phyloP scores from a whole-genome alignment of 2,797 vertebrate species.

The Neosilurus hyrtlii region DNA sequence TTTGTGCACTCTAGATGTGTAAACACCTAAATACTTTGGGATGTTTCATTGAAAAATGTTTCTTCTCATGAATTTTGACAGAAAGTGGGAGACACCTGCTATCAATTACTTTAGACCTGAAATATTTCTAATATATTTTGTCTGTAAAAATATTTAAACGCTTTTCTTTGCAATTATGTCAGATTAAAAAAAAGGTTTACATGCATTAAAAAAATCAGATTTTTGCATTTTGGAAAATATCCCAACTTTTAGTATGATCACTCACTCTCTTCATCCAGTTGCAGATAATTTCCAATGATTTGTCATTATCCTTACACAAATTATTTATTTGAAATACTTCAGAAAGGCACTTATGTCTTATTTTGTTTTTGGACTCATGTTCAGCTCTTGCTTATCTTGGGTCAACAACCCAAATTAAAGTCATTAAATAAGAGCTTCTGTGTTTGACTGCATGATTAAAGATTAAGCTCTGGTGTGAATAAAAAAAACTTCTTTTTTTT shows the following conservation, averaged over 20 bases:
- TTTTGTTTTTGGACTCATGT: neutral
- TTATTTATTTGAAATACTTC: neutral
- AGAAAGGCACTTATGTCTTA: neutral
- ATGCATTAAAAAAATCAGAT: too few species aligned
- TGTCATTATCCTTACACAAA: neutral
- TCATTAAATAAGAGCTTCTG: neutral
- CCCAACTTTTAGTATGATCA: neutral
- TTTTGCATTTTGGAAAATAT: too few species aligned
- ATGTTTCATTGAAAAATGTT: too few species aligned
- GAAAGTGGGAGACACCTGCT: too few species aligned
- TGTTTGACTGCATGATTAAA: constrained; percentile 8
- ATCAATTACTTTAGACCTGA: too few species aligned
- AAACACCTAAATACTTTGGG: too few species aligned
- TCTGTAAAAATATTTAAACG: too few species aligned
- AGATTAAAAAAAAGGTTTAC: too few species aligned
- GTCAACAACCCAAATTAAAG: neutral
- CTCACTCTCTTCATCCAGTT: neutral
- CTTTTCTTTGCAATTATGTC: too few species aligned
- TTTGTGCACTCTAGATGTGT: too few species aligned
- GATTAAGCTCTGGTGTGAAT: constrained; percentile 21
- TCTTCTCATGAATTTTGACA: too few species aligned
- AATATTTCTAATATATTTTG: too few species aligned
- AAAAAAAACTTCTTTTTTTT: constrained; percentile 34
- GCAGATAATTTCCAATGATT: neutral
- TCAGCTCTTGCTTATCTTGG: neutral